phyloP scores from a whole-genome alignment of 2,888 invertebrate species.

The Amphipyra tragopoginis region DNA sequence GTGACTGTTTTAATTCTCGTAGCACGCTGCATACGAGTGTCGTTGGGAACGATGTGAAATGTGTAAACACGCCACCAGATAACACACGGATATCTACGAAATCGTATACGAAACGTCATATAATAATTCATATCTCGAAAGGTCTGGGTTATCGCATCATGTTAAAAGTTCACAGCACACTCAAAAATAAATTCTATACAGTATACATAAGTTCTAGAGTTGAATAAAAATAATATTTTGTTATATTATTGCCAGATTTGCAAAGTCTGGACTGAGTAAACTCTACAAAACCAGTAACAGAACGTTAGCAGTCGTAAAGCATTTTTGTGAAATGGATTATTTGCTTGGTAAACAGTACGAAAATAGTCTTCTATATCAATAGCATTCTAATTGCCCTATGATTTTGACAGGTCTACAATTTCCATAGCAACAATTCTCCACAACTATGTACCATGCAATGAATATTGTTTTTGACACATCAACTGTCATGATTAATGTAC shows the following conservation, averaged over 20 bases:
- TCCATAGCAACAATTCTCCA: too few relatives aligned
- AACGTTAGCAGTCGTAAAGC: neutral
- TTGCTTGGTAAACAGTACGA: too few relatives aligned
- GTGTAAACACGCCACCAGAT: constrained; percentile 47
- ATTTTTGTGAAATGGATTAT: neutral
- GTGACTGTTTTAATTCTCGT: constrained; percentile 18
- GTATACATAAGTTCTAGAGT: neutral
- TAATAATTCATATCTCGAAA: constrained; percentile 47
- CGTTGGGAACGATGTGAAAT: constrained; percentile 33
- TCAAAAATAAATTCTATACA: neutral
- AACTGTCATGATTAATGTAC: too few relatives aligned
- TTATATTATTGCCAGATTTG: too few relatives aligned
- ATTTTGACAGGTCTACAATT: too few relatives aligned
- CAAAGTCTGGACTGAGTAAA: too few relatives aligned
- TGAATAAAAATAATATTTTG: neutral
- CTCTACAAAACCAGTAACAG: neutral
- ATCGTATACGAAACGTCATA: constrained; percentile 44
- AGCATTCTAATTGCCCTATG: too few relatives aligned
- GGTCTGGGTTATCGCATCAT: constrained; percentile 62
- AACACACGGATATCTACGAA: constrained; percentile 50
- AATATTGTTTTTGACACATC: too few relatives aligned
- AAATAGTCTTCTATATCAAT: too few relatives aligned
- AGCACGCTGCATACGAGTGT: constrained; percentile 42
- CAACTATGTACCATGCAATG: too few relatives aligned
- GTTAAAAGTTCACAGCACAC: constrained; percentile 8